Evolutionary conservation across 2,113 vertebrate genomes (phyloP), one percentile per base, ranked within the genome.

Genomic region (Sorex araneus): DNA sequence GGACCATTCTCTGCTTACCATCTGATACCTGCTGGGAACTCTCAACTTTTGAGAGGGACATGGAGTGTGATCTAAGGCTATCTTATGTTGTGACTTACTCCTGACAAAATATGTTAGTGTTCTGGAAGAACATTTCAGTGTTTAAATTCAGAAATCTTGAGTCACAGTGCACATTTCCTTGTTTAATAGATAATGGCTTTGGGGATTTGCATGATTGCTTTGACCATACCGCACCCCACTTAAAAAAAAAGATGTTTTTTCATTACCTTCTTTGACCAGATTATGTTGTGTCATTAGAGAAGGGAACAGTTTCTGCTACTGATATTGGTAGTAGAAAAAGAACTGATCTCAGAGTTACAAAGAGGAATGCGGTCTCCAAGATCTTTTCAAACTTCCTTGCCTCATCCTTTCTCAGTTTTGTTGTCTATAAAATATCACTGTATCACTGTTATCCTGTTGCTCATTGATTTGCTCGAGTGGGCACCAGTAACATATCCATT

Each of bases 21-120:
- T 85, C 21, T 27, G 86, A 92, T 97, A 96, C 94, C 84, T 92
- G 74, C 96, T 95, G 94, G 77, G 87, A 93, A 93, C 69, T 87
- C 85, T 92, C 87, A 95, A 93, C 57, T 60, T 60, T 19, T 60
- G 19, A 60, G 18, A 60, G 57, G 6, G 18, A 19, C 0, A 6
- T 74, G 82, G 95, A 95, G 78, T 93, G 86, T 92, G 40, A 73
- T 94, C 95, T 79, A 90, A 95, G 84, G 64, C 36, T 18, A 79
- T 45, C 16, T 8, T 43, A 2, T 12, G 69, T 18, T 60, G 3
- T 71, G 0, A 18, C 32, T 19, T 81, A 3, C 40, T 83, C 93
- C 83, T 77, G 23, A 54, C 43, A 36, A 80, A 40, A 43, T 30
- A 23, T 32, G 32, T 75, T 0, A 66, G 13, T 84, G 19, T 40